phyloP scores from a whole-genome alignment of 2,797 vertebrate species.

The Meriones psammophilus region DNA sequence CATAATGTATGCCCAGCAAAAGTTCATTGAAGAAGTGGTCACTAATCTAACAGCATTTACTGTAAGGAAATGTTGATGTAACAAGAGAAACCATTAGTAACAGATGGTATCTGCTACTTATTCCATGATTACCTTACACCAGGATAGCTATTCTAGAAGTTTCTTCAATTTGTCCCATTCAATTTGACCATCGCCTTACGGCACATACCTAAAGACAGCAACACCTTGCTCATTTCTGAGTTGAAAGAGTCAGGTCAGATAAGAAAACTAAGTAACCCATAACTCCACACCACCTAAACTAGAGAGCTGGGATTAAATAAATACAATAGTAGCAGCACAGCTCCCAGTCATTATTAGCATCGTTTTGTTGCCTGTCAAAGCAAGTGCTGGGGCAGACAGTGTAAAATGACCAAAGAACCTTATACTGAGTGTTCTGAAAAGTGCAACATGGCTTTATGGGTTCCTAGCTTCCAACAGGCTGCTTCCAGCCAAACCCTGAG shows the following conservation, averaged over 20 bases:
- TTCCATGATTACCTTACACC: background rate
- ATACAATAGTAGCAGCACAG: background rate
- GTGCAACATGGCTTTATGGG: background rate
- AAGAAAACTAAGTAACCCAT: background rate
- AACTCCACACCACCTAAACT: background rate
- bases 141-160: background rate
- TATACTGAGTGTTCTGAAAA: background rate
- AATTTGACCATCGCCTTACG: background rate
- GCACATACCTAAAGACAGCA: too few species aligned
- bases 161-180: background rate
- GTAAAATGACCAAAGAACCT: background rate
- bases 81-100: background rate
- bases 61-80: background rate
- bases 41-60: background rate
- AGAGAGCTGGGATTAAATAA: background rate
- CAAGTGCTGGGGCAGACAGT: background rate
- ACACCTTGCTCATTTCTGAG: background rate
- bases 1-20: background rate
- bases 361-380: background rate
- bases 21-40: background rate
- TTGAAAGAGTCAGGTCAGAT: background rate
- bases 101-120: background rate
- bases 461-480: rapidly evolving
- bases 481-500: background rate
- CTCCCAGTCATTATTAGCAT: background rate